These are phyloP conservation scores for Gorsachius magnificus DNA, from an alignment of 2,797 vertebrate species.

Conservation along the genomic window DNA sequence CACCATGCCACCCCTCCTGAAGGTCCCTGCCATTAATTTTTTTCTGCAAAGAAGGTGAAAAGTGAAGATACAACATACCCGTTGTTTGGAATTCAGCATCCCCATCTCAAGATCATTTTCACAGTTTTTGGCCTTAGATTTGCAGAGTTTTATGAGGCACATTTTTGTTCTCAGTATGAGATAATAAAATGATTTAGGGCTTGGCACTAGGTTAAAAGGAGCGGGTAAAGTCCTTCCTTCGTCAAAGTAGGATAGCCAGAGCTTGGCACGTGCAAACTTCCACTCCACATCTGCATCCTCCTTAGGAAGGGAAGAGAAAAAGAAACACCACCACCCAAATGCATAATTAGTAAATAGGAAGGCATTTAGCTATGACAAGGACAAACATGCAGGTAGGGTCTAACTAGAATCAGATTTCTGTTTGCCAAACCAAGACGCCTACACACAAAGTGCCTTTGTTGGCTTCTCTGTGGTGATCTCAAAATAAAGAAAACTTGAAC, in stretches of 20 bases:
- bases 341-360: neutral
- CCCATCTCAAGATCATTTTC: conserved; percentile 94
- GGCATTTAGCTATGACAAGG: neutral
- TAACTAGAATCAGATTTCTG: neutral
- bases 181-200: conserved; percentile 98
- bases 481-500: neutral
- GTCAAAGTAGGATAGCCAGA: conserved; percentile 97
- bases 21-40: neutral
- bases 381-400: neutral
- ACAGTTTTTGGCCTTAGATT: conserved; percentile 87
- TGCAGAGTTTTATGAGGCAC: conserved; percentile 91
- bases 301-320: conserved; percentile 71
- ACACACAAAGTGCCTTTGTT: fast-evolving
- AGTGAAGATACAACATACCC: conserved; percentile 75
- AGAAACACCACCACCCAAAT: neutral
- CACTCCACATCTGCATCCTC: conserved; percentile 96
- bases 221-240: conserved; percentile 94
- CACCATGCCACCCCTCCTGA: neutral
- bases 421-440: neutral
- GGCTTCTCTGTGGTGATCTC: neutral
- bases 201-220: conserved; percentile 96
- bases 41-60: neutral
- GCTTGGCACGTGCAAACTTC: conserved; percentile 96
- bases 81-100: conserved; percentile 90
- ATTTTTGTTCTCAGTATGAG: conserved; percentile 90